A percentile compares a stretch with the other conserved stretches of the same genome.
phyloP scores from a whole-genome alignment of 2,888 invertebrate species.

The Neuroscelio doddi region DNA sequence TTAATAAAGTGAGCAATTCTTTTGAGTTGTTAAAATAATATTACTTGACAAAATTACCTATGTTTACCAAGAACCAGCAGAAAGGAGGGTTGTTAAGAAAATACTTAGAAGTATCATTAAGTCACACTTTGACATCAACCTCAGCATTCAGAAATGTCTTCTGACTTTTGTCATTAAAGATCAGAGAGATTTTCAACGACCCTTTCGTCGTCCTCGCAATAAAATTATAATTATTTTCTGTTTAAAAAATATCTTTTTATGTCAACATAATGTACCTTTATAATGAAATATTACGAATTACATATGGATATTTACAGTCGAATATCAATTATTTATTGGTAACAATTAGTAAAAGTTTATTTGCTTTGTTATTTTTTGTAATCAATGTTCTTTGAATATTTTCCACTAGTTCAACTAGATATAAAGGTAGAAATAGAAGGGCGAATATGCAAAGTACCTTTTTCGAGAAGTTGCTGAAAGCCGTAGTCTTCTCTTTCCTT shows the following conservation, averaged over 20 bases:
- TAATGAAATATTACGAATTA: neutral
- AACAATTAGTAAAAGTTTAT: too few species aligned
- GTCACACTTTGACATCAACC: conserved; percentile 42
- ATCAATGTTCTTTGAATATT: too few species aligned
- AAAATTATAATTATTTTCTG: conserved; percentile 3
- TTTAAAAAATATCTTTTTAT: neutral
- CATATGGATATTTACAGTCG: too few species aligned
- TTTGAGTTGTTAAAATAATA: neutral
- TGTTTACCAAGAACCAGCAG: conserved; percentile 52
- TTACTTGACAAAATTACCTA: conserved; percentile 22
- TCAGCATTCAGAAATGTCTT: conserved; percentile 24
- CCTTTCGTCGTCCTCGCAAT: conserved; percentile 4
- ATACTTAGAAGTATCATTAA: conserved; percentile 54
- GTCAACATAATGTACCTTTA: neutral
- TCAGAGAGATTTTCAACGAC: conserved; percentile 18
- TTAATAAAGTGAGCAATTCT: too few species aligned
- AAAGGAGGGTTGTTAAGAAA: conserved; percentile 36
- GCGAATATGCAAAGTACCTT: conserved; percentile 69
- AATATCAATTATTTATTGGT: too few species aligned
- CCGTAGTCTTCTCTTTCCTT: conserved; percentile 25
- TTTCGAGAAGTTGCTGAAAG: conserved; percentile 55
- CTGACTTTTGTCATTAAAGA: conserved; percentile 30
- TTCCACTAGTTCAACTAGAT: conserved; percentile 40
- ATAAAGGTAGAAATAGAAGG: conserved; percentile 56
- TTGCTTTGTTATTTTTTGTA: too few species aligned